A percentile compares a stretch with the other conserved stretches of the same genome.
Evolutionary conservation across 2,888 invertebrate genomes (phyloP).

Genomic region (Heteropelma amictum): DNA sequence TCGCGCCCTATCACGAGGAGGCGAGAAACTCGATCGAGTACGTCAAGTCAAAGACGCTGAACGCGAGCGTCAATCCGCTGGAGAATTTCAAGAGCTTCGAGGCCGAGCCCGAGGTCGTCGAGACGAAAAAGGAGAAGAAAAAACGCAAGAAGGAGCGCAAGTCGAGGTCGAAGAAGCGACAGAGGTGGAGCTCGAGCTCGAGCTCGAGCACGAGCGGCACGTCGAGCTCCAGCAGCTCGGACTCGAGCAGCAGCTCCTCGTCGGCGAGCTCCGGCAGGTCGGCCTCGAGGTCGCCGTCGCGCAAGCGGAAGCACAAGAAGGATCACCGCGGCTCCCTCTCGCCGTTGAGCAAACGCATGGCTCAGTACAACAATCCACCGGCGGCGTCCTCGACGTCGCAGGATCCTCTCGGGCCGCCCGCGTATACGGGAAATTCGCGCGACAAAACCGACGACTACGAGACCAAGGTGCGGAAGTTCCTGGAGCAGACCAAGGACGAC

Average conservation of each 20-base stretch:
- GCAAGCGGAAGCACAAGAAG: constrained; percentile 80
- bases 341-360: constrained; percentile 91
- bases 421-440: constrained; percentile 75
- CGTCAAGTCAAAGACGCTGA: constrained; percentile 83
- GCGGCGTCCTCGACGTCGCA: constrained; percentile 77
- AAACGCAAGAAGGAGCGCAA: constrained; percentile 78
- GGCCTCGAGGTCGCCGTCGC: constrained; percentile 72
- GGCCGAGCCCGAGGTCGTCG: constrained; percentile 69
- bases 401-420: constrained; percentile 79
- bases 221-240: constrained; percentile 82
- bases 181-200: constrained; percentile 80
- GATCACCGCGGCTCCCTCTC: constrained; percentile 86
- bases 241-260: constrained; percentile 81
- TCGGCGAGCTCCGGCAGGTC: constrained; percentile 73
- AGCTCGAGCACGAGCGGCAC: constrained; percentile 85
- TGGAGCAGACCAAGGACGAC: constrained; percentile 89
- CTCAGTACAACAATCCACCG: constrained; percentile 87
- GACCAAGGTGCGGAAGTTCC: constrained; percentile 85
- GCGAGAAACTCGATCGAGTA: constrained; percentile 91
- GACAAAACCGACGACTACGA: constrained; percentile 82
- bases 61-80: constrained; percentile 69
- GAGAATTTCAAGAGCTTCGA: constrained; percentile 74
- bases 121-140: constrained; percentile 76
- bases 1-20: constrained; percentile 92
- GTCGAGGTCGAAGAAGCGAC: constrained; percentile 75